Evolutionary conservation across 2,888 invertebrate genomes (phyloP).

Genomic region (Incurvaria masculella): DNA sequence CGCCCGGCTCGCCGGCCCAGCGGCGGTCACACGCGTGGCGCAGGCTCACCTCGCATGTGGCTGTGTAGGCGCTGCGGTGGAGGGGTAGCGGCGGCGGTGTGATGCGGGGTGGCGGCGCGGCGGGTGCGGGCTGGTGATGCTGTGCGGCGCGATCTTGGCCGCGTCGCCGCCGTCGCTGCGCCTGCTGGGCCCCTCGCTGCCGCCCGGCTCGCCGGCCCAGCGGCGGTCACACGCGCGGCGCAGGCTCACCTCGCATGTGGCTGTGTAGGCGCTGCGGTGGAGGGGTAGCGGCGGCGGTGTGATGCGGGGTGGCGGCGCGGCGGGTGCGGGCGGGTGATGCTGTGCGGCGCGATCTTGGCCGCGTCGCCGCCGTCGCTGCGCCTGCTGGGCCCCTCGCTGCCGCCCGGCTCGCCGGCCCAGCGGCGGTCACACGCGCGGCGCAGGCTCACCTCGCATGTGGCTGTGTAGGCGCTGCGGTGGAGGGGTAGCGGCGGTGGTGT

Average conservation of each 20-base stretch:
- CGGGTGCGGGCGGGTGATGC: slow-evolving; percentile 42
- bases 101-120: slow-evolving; percentile 13
- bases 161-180: slow-evolving; percentile 55
- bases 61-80: neutral
- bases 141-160: slow-evolving; percentile 51
- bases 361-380: slow-evolving; percentile 55
- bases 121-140: slow-evolving; percentile 42
- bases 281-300: slow-evolving; percentile 13
- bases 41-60: slow-evolving; percentile 47
- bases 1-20: slow-evolving; percentile 55
- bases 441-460: too few relatives aligned
- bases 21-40: slow-evolving; percentile 49
- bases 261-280: neutral
- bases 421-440: too few relatives aligned
- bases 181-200: slow-evolving; percentile 60
- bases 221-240: too few relatives aligned
- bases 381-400: slow-evolving; percentile 60
- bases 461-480: too few relatives aligned
- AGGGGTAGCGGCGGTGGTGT: slow-evolving; percentile 1
- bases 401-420: slow-evolving; percentile 55
- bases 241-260: too few relatives aligned
- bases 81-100: slow-evolving; percentile 13
- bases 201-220: slow-evolving; percentile 55
- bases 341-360: slow-evolving; percentile 51
- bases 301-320: slow-evolving; percentile 13